Conservation (phyloP, 2,113 vertebrate species). For the Hydropotes inermis region DNA sequence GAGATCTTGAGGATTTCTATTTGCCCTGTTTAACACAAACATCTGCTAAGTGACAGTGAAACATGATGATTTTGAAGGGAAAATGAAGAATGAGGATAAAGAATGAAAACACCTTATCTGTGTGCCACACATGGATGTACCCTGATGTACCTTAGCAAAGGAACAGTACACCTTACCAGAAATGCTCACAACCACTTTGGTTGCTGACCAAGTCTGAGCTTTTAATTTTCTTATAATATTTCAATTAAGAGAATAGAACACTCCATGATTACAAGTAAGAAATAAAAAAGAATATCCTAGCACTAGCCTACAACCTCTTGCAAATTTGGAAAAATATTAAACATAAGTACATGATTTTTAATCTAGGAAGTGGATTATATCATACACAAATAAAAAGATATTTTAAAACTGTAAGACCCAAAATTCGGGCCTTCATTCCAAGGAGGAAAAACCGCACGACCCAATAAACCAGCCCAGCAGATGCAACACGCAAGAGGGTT, state of each 20-base stretch:
- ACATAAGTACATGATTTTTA: not conserved
- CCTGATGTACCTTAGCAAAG: not conserved
- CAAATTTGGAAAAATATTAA: not conserved
- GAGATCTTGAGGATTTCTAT: not conserved
- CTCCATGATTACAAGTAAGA: not conserved
- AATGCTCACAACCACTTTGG: not conserved
- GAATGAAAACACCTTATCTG: not conserved
- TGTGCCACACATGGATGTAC: not conserved
- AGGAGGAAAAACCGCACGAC: no score
- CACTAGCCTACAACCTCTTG: not conserved
- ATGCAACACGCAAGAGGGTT: no score
- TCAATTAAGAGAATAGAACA: not conserved
- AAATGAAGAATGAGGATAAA: not conserved
- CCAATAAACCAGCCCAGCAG: no score
- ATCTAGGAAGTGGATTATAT: not conserved
- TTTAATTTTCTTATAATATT: conserved; percentile 7
- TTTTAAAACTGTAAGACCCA: not conserved
- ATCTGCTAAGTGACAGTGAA: not conserved
- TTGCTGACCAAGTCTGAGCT: not conserved
- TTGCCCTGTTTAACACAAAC: not conserved
- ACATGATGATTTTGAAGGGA: not conserved
- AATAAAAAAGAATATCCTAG: not conserved
- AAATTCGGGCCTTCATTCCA: no score
- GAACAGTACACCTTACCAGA: not conserved
- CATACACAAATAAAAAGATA: not conserved